Base-by-base conservation (phyloP, 1,140 invertebrate species). In the Frieseomelitta varia region DNA sequence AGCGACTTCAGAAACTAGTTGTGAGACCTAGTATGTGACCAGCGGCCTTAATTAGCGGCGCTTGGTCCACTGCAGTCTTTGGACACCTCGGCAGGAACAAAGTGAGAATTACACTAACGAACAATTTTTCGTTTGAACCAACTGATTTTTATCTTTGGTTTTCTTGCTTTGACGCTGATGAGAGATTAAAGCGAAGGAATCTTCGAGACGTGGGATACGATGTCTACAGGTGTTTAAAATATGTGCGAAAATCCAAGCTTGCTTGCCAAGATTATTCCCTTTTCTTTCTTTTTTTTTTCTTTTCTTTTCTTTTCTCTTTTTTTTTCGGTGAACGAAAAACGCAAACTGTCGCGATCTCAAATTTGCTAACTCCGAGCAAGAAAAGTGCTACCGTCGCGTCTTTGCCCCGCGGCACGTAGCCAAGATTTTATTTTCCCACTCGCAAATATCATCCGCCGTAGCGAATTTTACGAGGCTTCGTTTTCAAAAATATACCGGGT, bases 71-170 rank as follows among this genome's bases (percentile, higher is more conserved):
- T 17, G 24, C 30, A 11, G 27, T 55, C 21, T 17, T 47, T 30
- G 15, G 0, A 15, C 14, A 8, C 15, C 30, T 19, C 10, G n/a
- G 21, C 3, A 4, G 61, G 19, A 47, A 84, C 55, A 61, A 55
- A 71, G 76, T 79, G 82, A 72, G 72, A 84, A 84, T 77, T 82
- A 82, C 55, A 47, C 80, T 82, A 77, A 82, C 27, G 34, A 77
- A 68, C 63, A 47, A 77, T 79, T 79, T 79, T 69, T 84, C 27
- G 47, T 12, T 30, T 19, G 15, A 47, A 10, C 14, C 11, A 15
- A 53, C 53, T 79, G 34, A 68, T 58, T 65, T 51, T 21, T 58
- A 30, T 30, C 19, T 47, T 47, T 11, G 4, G 6, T 39, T 39
- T 39, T 6, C 4, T 39, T 14, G 34, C n/a, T 19, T 69, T 21